Conservation (phyloP, 2,113 vertebrate genomes). For the Otolemur garnettii region DNA sequence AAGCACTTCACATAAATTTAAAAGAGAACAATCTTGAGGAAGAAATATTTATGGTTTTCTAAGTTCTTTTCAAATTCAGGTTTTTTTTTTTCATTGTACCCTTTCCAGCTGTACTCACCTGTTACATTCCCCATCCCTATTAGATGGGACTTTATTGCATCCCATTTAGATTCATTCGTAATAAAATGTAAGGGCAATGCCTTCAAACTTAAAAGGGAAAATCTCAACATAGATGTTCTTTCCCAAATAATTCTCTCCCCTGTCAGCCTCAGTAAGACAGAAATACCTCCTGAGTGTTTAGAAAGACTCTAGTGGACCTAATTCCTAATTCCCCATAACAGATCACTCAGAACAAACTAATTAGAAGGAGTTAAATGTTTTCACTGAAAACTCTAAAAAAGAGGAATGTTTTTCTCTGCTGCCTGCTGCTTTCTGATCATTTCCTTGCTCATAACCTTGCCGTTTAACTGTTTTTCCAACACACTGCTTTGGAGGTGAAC, state of each 20-base stretch:
- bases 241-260: slow-evolving; percentile 65
- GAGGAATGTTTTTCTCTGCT: slow-evolving; percentile 28
- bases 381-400: slow-evolving; percentile 66
- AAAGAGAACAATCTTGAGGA: background rate
- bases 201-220: background rate
- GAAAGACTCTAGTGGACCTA: slow-evolving; percentile 49
- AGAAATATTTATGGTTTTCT: background rate
- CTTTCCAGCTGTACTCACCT: slow-evolving; percentile 68
- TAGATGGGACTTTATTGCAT: slow-evolving; percentile 72
- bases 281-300: slow-evolving; percentile 51
- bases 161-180: slow-evolving; percentile 58
- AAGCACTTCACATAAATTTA: background rate
- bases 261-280: slow-evolving; percentile 42
- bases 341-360: slow-evolving; percentile 71
- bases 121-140: slow-evolving; percentile 7
- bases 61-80: slow-evolving; percentile 69
- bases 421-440: slow-evolving; percentile 14
- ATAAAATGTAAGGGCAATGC: slow-evolving; percentile 66
- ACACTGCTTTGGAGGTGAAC: slow-evolving; percentile 48
- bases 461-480: background rate
- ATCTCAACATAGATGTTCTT: slow-evolving; percentile 50
- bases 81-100: slow-evolving; percentile 46
- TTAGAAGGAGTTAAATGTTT: slow-evolving; percentile 69
- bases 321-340: slow-evolving; percentile 70
- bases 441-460: slow-evolving; percentile 26